phyloP scores from a whole-genome alignment of 2,113 vertebrate genomes.

The Dasyprocta punctata region DNA sequence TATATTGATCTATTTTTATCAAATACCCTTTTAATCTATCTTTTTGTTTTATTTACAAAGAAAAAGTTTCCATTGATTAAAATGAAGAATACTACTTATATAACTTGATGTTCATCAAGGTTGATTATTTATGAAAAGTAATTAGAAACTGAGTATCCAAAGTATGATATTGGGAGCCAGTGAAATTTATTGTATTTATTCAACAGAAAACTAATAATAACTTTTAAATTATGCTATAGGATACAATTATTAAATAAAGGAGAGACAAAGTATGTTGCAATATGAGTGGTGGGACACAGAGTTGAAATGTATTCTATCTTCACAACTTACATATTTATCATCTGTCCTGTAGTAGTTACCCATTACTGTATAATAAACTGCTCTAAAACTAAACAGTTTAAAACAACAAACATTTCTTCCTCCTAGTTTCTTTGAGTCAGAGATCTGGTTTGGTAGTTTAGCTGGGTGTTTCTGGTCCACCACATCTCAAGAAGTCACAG shows the following conservation, averaged over 20 bases:
- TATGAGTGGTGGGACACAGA: background rate
- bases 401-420: background rate
- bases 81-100: background rate
- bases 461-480: background rate
- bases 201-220: background rate
- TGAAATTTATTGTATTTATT: background rate
- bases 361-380: background rate
- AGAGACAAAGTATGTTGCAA: background rate
- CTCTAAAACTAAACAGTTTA: background rate
- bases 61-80: background rate
- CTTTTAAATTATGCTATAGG: background rate
- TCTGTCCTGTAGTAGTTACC: background rate
- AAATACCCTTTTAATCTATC: background rate
- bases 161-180: background rate
- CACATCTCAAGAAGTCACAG: background rate
- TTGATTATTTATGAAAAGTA: background rate
- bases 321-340: background rate
- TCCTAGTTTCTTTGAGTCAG: background rate
- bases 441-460: background rate
- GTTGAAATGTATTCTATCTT: background rate
- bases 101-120: background rate
- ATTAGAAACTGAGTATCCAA: background rate
- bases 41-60: background rate
- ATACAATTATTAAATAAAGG: background rate
- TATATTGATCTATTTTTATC: constrained; percentile 23